Conservation (phyloP, 2,888 invertebrate species). For the Augochlorella aurata region DNA sequence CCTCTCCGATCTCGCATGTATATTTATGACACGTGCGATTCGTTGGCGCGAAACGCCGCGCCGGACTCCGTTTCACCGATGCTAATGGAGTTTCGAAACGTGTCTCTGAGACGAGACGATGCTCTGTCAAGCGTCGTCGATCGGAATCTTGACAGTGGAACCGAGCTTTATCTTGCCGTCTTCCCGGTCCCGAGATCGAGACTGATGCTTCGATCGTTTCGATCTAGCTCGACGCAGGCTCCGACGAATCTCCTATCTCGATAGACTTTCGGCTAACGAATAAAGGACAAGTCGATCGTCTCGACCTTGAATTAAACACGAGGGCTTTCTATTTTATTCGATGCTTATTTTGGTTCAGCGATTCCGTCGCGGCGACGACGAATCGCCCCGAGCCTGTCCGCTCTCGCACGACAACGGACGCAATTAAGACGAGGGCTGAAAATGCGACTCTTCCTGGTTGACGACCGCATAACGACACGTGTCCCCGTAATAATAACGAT, state of each 20-base stretch:
- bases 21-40: constrained; percentile 70
- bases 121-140: constrained; percentile 40
- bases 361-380: neutral
- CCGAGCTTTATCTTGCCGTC: neutral
- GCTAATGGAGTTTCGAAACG: constrained; percentile 62
- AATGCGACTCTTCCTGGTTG: constrained; percentile 21
- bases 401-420: constrained; percentile 44
- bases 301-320: neutral
- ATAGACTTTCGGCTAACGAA: neutral
- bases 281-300: neutral
- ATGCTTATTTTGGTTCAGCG: neutral
- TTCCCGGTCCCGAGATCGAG: constrained; percentile 8
- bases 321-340: neutral
- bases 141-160: constrained; percentile 36
- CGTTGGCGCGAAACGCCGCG: constrained; percentile 52
- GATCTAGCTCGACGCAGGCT: neutral
- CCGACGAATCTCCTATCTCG: neutral
- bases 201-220: neutral
- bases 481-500: constrained; percentile 22
- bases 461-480: constrained; percentile 41
- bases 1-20: constrained; percentile 62
- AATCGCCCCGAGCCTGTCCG: constrained; percentile 11
- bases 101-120: constrained; percentile 38
- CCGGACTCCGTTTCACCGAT: constrained; percentile 45
- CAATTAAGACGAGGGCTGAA: constrained; percentile 36